These are phyloP conservation scores for Rhagophthalmus giganteus DNA, from an alignment of 2,888 invertebrate species.

Conservation along the genomic window DNA sequence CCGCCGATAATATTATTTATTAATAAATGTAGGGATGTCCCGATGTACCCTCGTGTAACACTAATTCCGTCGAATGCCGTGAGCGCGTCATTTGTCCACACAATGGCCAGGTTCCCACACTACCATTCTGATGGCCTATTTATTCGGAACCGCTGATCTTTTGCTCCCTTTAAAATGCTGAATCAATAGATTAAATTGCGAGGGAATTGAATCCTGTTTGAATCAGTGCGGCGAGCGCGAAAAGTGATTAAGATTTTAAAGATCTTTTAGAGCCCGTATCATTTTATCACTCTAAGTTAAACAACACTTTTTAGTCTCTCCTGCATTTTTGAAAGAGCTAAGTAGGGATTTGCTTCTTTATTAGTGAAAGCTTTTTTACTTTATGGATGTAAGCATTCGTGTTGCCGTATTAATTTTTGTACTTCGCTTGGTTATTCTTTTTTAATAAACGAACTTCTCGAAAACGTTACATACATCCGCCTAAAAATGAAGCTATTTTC, in stretches of 20 bases:
- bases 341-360: constrained; percentile 49
- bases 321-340: constrained; percentile 51
- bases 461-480: no score
- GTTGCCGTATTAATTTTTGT: constrained; percentile 46
- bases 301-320: constrained; percentile 51
- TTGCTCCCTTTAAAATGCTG: constrained; percentile 53
- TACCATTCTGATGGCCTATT: constrained; percentile 53
- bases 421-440: constrained; percentile 36
- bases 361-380: constrained; percentile 49
- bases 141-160: constrained; percentile 54
- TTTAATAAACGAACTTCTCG: constrained; percentile 9
- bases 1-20: constrained; percentile 43
- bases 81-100: constrained; percentile 51
- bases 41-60: constrained; percentile 33
- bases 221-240: constrained; percentile 49
- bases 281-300: constrained; percentile 51
- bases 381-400: constrained; percentile 45
- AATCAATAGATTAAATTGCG: constrained; percentile 55
- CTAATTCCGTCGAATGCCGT: constrained; percentile 44
- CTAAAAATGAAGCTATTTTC: constrained; percentile 3
- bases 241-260: constrained; percentile 56
- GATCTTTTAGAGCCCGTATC: constrained; percentile 50
- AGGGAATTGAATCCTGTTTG: constrained; percentile 47
- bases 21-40: constrained; percentile 31
- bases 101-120: constrained; percentile 53